Conservation (phyloP, 2,888 invertebrate species). For the Limnephilus lunatus region DNA sequence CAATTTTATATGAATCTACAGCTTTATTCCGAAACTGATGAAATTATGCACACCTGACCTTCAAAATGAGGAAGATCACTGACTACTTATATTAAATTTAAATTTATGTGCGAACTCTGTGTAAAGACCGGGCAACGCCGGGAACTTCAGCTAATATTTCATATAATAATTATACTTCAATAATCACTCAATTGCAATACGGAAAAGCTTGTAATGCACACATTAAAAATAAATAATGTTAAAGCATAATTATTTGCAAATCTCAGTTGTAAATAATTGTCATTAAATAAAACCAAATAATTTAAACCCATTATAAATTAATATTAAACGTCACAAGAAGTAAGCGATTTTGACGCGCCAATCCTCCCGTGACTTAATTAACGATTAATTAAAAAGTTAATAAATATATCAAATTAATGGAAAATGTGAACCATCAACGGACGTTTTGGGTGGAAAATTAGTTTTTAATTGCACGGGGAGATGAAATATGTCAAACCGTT, state of each 20-base stretch:
- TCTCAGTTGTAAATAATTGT: background rate
- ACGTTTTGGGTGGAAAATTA: background rate
- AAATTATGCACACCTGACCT: too few species aligned
- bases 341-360: background rate
- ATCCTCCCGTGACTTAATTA: background rate
- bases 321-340: background rate
- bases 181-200: background rate
- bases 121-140: too few species aligned
- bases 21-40: too few species aligned
- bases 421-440: background rate
- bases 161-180: background rate
- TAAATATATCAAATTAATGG: background rate
- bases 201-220: background rate
- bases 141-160: background rate
- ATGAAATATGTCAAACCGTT: background rate
- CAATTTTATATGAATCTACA: too few species aligned
- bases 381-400: conserved; percentile 18
- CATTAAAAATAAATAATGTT: background rate
- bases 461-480: background rate
- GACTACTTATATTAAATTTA: too few species aligned
- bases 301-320: conserved; percentile 2
- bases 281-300: background rate
- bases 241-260: background rate
- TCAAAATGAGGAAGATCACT: too few species aligned
- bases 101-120: too few species aligned